These are phyloP conservation scores for Arvicanthis niloticus DNA, from an alignment of 2,113 vertebrate genomes.

Conservation along the genomic window DNA sequence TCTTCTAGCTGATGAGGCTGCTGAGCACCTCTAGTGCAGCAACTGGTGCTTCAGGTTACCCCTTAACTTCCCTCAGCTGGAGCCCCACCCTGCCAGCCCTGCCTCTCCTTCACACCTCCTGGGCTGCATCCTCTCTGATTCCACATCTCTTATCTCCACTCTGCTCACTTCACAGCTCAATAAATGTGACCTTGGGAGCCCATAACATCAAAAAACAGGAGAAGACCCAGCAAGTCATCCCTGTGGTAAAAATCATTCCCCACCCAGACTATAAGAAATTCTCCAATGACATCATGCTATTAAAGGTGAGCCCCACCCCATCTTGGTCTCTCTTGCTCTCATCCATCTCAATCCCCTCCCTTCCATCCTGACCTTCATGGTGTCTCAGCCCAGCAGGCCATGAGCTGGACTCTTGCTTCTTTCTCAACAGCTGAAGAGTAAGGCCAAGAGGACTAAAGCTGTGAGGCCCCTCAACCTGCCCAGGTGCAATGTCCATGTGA, in stretches of 20 bases:
- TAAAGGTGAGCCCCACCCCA: slow-evolving; percentile 45
- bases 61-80: not conserved
- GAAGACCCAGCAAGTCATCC: slow-evolving; percentile 33
- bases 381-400: rapidly evolving
- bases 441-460: not conserved
- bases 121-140: not conserved
- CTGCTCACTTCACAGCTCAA: not conserved
- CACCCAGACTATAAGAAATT: not conserved
- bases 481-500: rapidly evolving
- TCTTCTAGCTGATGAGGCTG: not conserved
- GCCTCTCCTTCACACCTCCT: not conserved
- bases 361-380: rapidly evolving
- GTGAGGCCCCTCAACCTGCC: slow-evolving; percentile 51
- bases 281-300: slow-evolving; percentile 68
- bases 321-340: not conserved
- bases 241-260: not conserved
- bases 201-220: slow-evolving; percentile 59
- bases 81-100: not conserved
- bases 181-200: slow-evolving; percentile 62
- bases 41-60: not conserved
- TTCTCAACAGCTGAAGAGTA: slow-evolving; percentile 24
- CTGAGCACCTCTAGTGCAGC: not conserved
- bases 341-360: not conserved
- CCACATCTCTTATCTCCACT: not conserved
- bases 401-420: slow-evolving; percentile 31